phyloP scores from a whole-genome alignment of 2,888 invertebrate species.

The Oxyteleia sp. region DNA sequence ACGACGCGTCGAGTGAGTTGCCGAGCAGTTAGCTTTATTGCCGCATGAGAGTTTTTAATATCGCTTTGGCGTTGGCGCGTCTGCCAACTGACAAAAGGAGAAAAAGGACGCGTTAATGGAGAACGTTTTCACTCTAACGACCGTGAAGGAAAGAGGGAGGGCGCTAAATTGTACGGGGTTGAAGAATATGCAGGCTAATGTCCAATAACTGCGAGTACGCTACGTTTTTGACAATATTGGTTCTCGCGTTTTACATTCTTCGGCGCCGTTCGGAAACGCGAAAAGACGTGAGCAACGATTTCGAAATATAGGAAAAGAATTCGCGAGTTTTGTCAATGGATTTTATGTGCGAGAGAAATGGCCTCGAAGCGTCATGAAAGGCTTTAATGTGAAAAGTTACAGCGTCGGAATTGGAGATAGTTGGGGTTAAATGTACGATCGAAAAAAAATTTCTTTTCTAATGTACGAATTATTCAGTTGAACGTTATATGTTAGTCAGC shows the following conservation, averaged over 20 bases:
- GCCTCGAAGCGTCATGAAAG: slow-evolving; percentile 40
- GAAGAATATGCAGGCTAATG: slow-evolving; percentile 69
- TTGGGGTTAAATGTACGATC: neutral
- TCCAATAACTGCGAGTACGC: slow-evolving; percentile 65
- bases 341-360: slow-evolving; percentile 47
- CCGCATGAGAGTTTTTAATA: slow-evolving; percentile 85
- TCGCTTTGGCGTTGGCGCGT: slow-evolving; percentile 84
- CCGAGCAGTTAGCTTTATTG: slow-evolving; percentile 85
- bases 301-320: slow-evolving; percentile 42
- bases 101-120: slow-evolving; percentile 85
- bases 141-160: slow-evolving; percentile 79
- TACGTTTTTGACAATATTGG: slow-evolving; percentile 64
- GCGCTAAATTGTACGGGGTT: slow-evolving; percentile 62
- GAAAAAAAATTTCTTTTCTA: slow-evolving; percentile 28
- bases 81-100: slow-evolving; percentile 85
- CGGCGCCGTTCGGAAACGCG: slow-evolving; percentile 38
- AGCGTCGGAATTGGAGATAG: slow-evolving; percentile 6
- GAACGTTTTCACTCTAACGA: slow-evolving; percentile 86
- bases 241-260: slow-evolving; percentile 66
- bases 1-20: slow-evolving; percentile 77
- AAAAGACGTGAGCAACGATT: slow-evolving; percentile 55
- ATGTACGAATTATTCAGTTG: neutral
- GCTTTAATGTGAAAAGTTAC: slow-evolving; percentile 56
- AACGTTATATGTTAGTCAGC: too few relatives aligned
- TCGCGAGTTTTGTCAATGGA: slow-evolving; percentile 47